Conservation (phyloP, 1,140 invertebrate genomes). For the Uloborus diversus region DNA sequence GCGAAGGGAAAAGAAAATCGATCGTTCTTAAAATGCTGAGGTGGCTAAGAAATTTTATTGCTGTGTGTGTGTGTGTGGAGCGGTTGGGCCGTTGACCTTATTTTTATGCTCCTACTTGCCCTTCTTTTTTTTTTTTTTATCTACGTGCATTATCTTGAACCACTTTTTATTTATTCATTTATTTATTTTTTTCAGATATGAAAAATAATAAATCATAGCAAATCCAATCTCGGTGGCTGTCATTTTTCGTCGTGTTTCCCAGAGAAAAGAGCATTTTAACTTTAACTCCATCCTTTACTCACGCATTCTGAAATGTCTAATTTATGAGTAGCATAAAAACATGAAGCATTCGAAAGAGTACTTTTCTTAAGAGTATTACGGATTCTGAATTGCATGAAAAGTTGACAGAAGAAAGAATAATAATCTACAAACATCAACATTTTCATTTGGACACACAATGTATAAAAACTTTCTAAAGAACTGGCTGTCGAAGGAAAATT, state of each 20-base stretch:
- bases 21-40: slow-evolving; percentile 49
- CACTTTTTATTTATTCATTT: not conserved
- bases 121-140: slow-evolving; percentile 11
- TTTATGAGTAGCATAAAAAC: not conserved
- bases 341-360: not conserved
- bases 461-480: too few species aligned
- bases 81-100: slow-evolving; percentile 41
- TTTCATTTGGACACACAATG: too few species aligned
- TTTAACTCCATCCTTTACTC: slow-evolving; percentile 31
- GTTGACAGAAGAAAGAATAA: too few species aligned
- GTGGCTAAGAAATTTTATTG: slow-evolving; percentile 50
- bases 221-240: slow-evolving; percentile 51
- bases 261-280: slow-evolving; percentile 46
- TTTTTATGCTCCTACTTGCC: slow-evolving; percentile 45
- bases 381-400: slow-evolving; percentile 13
- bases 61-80: too few species aligned
- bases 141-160: slow-evolving; percentile 1
- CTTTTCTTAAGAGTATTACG: not conserved
- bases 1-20: slow-evolving; percentile 39
- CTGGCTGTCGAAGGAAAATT: not conserved
- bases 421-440: too few species aligned
- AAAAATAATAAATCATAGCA: slow-evolving; percentile 52
- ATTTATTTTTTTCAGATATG: slow-evolving; percentile 5
- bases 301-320: slow-evolving; percentile 19
- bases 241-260: slow-evolving; percentile 45